A percentile compares a stretch with the other conserved stretches of the same genome.
Evolutionary conservation across 2,888 invertebrate species (phyloP).

Genomic region (Brachylomia viminalis): DNA sequence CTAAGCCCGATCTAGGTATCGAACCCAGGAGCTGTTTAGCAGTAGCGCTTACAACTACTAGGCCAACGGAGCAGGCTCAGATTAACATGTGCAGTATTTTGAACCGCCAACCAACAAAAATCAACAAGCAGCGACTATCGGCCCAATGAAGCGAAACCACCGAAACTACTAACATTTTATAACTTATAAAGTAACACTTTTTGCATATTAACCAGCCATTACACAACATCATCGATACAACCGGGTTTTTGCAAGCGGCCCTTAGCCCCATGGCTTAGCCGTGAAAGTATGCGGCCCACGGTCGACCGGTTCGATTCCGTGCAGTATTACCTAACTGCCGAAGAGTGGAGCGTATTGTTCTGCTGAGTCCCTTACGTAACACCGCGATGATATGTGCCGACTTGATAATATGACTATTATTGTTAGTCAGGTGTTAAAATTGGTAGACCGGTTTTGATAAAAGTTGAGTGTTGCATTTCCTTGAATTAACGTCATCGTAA

Average conservation of each 20-base stretch:
- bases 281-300: slow-evolving; percentile 52
- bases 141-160: background rate
- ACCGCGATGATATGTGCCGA: slow-evolving; percentile 4
- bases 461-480: slow-evolving; percentile 13
- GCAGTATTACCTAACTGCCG: slow-evolving; percentile 42
- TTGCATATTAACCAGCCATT: slow-evolving; percentile 31
- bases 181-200: background rate
- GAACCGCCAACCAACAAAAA: background rate
- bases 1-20: background rate
- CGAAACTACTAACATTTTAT: slow-evolving; percentile 4
- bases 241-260: slow-evolving; percentile 29
- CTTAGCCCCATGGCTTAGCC: slow-evolving; percentile 26
- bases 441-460: slow-evolving; percentile 13
- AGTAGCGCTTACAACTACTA: background rate
- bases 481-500: background rate
- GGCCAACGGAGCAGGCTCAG: background rate
- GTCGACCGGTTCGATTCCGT: slow-evolving; percentile 53
- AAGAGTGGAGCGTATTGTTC: slow-evolving; percentile 21
- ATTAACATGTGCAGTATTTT: background rate
- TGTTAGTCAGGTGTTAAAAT: background rate
- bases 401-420: slow-evolving; percentile 14
- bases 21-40: background rate
- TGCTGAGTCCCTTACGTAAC: slow-evolving; percentile 33
- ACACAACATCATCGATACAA: slow-evolving; percentile 18
- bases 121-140: background rate